These are phyloP conservation scores for Pholis gunnellus DNA, from an alignment of 2,113 vertebrate species.

Conservation along the genomic window DNA sequence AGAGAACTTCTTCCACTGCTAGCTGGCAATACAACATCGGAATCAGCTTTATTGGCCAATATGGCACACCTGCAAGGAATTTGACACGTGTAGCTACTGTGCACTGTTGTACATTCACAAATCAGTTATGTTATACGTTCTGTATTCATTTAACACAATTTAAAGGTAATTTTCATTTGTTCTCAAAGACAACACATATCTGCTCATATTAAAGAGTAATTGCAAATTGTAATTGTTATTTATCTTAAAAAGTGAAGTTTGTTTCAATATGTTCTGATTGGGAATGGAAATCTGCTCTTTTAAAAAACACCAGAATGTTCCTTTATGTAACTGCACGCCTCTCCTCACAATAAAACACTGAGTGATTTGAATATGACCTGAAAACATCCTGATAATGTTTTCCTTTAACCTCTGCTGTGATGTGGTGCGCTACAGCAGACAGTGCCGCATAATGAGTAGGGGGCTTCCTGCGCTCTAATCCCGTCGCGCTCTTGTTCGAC, in stretches of 20 bases:
- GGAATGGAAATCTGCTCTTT: not conserved
- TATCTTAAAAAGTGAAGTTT: too few relatives aligned
- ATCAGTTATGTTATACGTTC: too few relatives aligned
- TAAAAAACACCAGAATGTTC: not conserved
- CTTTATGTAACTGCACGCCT: not conserved
- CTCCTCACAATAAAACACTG: not conserved
- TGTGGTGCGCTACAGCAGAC: constrained; percentile 12
- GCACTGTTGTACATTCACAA: too few relatives aligned
- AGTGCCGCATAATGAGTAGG: constrained; percentile 24
- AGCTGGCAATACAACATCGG: not conserved
- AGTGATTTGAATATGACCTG: constrained; percentile 41
- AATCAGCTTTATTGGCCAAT: too few relatives aligned
- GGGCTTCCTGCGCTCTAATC: not conserved
- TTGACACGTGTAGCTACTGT: too few relatives aligned
- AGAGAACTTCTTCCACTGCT: not conserved
- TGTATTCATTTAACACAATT: too few relatives aligned
- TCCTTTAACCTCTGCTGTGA: constrained; percentile 35
- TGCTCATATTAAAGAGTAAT: not conserved
- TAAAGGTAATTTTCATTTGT: too few relatives aligned
- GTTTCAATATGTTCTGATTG: not conserved
- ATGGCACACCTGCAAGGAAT: too few relatives aligned
- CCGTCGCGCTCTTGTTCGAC: constrained; percentile 27
- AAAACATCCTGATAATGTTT: constrained; percentile 26
- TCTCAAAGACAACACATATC: not conserved
- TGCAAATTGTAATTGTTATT: too few relatives aligned